Base-by-base conservation (phyloP, 2,888 invertebrate genomes). In the Drosophila paranaensis region DNA sequence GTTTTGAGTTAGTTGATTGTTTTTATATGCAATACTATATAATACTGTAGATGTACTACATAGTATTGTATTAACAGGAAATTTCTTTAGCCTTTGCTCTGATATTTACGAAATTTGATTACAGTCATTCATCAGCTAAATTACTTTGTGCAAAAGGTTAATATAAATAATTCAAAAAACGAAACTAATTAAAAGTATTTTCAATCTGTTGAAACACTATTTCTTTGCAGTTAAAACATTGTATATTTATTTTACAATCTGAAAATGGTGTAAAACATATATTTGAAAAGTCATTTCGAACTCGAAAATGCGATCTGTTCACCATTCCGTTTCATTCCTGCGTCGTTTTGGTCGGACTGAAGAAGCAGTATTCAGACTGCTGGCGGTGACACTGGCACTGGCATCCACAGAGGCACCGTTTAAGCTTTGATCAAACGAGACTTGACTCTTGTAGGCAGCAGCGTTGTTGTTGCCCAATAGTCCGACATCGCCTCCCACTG, bases 391-490 rank as follows among this genome's bases (percentile, higher is more conserved):
- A 25, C 46, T 46, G 2, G 11, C 69, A 25, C 42, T 45, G 3
- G 11, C 27, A 25, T 48, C 55, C 27, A 39, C 25, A 60, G 27
- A 46, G 3, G 30, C 46, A 1, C 35, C 43, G 61, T 57, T 14
- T 6, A 16, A 13, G 45, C 33, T 35, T 33, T 30, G 43, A 45
- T 5, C 13, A 10, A 48, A 5, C 8, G 46, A 46, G 6, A 42
- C 43, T 43, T 71, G 58, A n/a, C 45, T 40, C 27, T 45, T 42
- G 16, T 10, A 56, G 16, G 48, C 42, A 16, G 43, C 65, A 40
- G 4, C 27, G 16, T 69, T 43, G 42, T 56, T 65, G 39, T 50
- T 51, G 45, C 42, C 53, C 71, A 71, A 66, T 40, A 66, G 71
- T 9, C 58, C 61, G 5, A 37, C 16, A 46, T 60, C 37, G 37